phyloP scores from a whole-genome alignment of 2,797 vertebrate genomes.

The Hafferia zeledoni region DNA sequence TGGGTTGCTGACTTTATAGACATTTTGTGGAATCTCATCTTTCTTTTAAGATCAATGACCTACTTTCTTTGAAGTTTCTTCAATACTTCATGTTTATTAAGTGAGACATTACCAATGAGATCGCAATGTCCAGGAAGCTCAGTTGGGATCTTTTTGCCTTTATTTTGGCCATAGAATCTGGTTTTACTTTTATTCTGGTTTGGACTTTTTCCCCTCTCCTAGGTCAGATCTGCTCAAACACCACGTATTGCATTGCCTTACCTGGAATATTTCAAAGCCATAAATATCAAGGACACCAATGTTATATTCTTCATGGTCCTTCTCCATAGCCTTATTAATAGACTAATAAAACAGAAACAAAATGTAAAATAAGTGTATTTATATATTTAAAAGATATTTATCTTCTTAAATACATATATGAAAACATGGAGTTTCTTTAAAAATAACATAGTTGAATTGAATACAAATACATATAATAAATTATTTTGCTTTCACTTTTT shows the following conservation, averaged over 20 bases:
- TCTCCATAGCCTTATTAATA: constrained; percentile 97
- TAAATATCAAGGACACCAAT: constrained; percentile 97
- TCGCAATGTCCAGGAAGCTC: not conserved
- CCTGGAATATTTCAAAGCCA: constrained; percentile 99
- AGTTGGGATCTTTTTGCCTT: not conserved
- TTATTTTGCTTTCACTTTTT: not conserved
- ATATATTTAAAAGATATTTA: not conserved
- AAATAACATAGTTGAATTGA: not conserved
- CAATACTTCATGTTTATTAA: constrained; percentile 1
- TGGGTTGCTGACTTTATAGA: constrained; percentile 9
- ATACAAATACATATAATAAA: not conserved
- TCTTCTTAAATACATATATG: not conserved
- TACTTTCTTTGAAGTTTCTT: constrained; percentile 30
- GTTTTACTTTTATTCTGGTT: not conserved
- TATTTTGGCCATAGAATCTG: not conserved
- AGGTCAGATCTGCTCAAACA: not conserved
- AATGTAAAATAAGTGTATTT: not conserved
- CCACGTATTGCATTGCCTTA: constrained; percentile 60
- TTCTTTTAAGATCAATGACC: not conserved
- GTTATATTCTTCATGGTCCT: constrained; percentile 93
- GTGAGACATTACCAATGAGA: constrained; percentile 8
- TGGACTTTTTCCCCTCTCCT: not conserved
- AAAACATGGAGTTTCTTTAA: not conserved
- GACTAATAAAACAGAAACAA: constrained; percentile 81
- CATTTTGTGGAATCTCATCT: not conserved